Conservation (phyloP, 2,797 vertebrate species). For the Rhabdophis nuchalis region DNA sequence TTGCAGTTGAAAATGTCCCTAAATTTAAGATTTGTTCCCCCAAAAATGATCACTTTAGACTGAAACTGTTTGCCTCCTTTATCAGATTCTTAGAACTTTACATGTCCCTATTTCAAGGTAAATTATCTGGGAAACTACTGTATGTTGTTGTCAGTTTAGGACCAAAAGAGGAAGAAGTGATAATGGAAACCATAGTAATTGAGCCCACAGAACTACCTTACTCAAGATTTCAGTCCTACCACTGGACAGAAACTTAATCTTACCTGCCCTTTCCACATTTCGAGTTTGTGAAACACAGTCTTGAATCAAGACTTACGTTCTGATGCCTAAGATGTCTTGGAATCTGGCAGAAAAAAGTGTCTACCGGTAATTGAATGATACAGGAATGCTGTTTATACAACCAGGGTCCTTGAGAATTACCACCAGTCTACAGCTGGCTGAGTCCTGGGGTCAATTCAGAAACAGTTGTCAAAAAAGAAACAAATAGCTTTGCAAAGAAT, state of each 20-base stretch:
- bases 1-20: background rate
- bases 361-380: background rate
- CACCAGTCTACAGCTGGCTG: background rate
- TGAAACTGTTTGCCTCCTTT: background rate
- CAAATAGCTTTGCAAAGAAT: background rate
- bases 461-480: background rate
- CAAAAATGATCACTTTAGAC: background rate
- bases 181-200: background rate
- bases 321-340: background rate
- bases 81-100: background rate
- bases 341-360: background rate
- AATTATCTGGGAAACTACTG: background rate
- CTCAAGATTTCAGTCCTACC: background rate
- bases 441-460: background rate
- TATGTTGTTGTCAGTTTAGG: background rate
- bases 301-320: background rate
- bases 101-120: background rate
- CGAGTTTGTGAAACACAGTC: background rate
- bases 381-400: background rate
- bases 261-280: background rate
- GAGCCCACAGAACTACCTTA: background rate
- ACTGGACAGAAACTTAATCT: background rate
- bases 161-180: background rate
- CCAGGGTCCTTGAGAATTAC: background rate
- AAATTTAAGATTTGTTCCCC: background rate